phyloP scores from a whole-genome alignment of 2,888 invertebrate genomes.

The Erebia epiphron region DNA sequence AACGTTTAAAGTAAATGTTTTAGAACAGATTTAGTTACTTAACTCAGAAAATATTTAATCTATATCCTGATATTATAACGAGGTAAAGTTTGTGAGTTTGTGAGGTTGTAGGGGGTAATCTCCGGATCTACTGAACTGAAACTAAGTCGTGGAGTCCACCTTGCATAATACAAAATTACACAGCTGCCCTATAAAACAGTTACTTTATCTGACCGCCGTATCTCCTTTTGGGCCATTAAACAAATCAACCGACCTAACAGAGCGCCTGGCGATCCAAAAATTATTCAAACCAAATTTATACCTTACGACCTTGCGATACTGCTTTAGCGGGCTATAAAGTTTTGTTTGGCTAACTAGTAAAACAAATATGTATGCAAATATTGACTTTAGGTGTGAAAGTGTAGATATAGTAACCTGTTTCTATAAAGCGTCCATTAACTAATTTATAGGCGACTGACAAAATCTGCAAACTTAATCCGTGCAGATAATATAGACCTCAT shows the following conservation, averaged over 20 bases:
- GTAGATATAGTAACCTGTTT: conserved; percentile 9
- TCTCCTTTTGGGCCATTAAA: conserved; percentile 18
- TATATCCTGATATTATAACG: no score
- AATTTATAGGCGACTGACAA: conserved; percentile 10
- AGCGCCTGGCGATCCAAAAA: not conserved
- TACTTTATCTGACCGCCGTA: conserved; percentile 20
- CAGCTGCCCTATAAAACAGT: conserved; percentile 1
- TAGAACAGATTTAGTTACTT: not conserved
- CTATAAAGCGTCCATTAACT: conserved; percentile 8
- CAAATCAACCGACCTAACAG: conserved; percentile 14
- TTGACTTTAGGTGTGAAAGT: conserved; percentile 15
- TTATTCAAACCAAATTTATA: conserved; percentile 16
- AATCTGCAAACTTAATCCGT: not conserved
- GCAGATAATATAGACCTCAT: no score
- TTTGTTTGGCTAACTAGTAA: conserved; percentile 14
- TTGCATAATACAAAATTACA: conserved; percentile 1
- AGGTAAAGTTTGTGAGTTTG: no score
- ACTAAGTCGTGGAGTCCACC: not conserved
- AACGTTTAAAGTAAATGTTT: not conserved
- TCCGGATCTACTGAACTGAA: no score
- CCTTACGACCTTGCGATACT: conserved; percentile 26
- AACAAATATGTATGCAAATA: conserved; percentile 10
- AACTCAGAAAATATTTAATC: not conserved
- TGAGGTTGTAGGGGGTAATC: no score
- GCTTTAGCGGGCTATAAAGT: conserved; percentile 18